Conservation (phyloP, 2,888 invertebrate species). For the Suillia variegata region DNA sequence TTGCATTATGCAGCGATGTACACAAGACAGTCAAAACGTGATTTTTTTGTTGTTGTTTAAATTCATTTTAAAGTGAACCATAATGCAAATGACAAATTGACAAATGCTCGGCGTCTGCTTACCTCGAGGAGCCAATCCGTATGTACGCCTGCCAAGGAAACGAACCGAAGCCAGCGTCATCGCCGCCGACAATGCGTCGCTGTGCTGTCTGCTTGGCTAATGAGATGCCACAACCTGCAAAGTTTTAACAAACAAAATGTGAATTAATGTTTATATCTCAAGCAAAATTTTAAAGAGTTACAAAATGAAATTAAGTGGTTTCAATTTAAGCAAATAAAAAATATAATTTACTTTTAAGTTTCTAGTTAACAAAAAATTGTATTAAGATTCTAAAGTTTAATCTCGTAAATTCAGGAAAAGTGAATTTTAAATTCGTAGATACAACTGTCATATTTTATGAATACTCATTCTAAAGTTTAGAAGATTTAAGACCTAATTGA, state of each 20-base stretch:
- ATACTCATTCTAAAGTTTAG: too few species aligned
- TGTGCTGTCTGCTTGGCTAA: slow-evolving; percentile 85
- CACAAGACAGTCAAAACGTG: too few species aligned
- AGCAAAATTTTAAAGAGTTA: neutral
- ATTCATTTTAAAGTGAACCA: too few species aligned
- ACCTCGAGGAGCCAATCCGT: slow-evolving; percentile 88
- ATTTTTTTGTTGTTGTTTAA: too few species aligned
- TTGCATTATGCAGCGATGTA: too few species aligned
- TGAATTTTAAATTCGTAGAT: too few species aligned
- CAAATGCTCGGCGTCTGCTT: slow-evolving; percentile 35
- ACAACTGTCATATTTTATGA: too few species aligned
- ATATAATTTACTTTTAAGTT: neutral
- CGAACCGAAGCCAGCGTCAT: slow-evolving; percentile 91
- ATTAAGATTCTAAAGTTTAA: too few species aligned
- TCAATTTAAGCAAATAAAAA: too few species aligned
- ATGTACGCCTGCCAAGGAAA: slow-evolving; percentile 97
- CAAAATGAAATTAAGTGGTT: neutral
- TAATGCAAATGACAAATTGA: neutral
- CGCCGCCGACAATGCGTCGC: slow-evolving; percentile 88
- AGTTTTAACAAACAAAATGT: slow-evolving; percentile 8
- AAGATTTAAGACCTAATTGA: too few species aligned
- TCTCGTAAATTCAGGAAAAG: too few species aligned
- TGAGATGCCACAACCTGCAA: slow-evolving; percentile 85
- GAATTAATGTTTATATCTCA: neutral
- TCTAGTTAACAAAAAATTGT: too few species aligned